Conservation (phyloP, 2,113 vertebrate species). For the Chionis minor region DNA sequence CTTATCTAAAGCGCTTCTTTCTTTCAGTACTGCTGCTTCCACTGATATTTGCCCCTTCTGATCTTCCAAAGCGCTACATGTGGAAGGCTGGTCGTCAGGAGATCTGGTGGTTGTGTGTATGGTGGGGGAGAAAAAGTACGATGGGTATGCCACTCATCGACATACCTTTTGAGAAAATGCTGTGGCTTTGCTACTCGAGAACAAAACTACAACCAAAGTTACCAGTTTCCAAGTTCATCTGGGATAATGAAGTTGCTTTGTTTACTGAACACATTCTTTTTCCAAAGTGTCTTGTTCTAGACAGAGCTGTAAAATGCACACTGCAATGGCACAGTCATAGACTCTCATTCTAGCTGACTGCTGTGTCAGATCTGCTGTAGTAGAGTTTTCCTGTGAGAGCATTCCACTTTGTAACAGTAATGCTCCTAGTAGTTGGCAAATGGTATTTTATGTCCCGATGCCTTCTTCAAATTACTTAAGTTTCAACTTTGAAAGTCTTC, state of each 20-base stretch:
- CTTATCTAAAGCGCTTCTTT: not conserved
- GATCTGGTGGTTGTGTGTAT: not conserved
- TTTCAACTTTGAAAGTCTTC: not conserved
- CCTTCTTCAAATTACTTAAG: not conserved
- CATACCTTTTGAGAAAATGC: not conserved
- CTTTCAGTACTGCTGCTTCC: not conserved
- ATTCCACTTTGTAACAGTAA: not conserved
- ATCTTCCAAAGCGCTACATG: not conserved
- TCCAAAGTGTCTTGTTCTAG: not conserved
- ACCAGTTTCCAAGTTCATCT: not conserved
- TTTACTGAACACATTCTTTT: not conserved
- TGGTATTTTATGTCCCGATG: not conserved
- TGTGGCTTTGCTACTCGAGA: not conserved
- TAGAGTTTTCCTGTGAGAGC: not conserved
- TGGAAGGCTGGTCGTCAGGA: not conserved
- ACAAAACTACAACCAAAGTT: not conserved
- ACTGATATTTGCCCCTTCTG: not conserved
- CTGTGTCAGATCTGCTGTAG: not conserved
- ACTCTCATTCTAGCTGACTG: not conserved
- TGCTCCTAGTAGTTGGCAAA: not conserved
- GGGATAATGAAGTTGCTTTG: not conserved
- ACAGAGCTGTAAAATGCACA: not conserved
- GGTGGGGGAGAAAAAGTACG: not conserved
- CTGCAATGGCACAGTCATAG: not conserved
- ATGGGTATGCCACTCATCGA: not conserved